These are phyloP conservation scores for Neotoma lepida DNA, from an alignment of 2,113 vertebrate species.

Conservation along the genomic window DNA sequence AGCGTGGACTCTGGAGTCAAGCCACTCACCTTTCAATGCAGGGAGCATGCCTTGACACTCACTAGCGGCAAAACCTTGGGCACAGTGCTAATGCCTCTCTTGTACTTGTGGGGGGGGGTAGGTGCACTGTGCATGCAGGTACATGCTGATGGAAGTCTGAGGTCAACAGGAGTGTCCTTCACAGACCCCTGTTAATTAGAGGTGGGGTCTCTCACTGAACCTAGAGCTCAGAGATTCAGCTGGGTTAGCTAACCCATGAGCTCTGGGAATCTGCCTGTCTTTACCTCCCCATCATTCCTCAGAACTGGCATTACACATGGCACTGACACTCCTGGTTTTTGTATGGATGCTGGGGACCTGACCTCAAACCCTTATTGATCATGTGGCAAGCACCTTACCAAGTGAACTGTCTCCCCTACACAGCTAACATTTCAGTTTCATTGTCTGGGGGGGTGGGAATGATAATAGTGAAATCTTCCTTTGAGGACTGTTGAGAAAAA, in stretches of 20 bases:
- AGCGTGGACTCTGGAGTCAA: neutral
- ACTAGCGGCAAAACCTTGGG: neutral
- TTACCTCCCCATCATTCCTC: neutral
- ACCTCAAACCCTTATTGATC: neutral
- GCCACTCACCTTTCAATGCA: conserved; percentile 6
- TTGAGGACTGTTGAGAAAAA: neutral
- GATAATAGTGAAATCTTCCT: neutral
- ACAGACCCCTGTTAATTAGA: neutral
- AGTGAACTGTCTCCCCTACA: neutral
- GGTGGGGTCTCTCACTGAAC: neutral
- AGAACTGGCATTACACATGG: neutral
- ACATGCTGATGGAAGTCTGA: neutral
- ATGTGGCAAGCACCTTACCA: neutral
- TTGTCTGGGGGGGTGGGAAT: conserved; percentile 8
- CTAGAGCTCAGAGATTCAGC: neutral
- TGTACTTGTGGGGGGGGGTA: neutral
- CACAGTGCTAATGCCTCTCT: neutral
- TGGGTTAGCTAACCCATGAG: neutral
- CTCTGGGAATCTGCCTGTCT: neutral
- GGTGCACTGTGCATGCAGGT: too few relatives aligned
- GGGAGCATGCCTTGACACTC: neutral
- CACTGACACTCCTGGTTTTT: neutral
- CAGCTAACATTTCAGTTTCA: neutral
- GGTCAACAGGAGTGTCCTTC: neutral
- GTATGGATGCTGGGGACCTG: too few relatives aligned